Evolutionary conservation across 2,888 invertebrate genomes (phyloP), one percentile per base, ranked within the genome.

Genomic region (Drosophila melanosoma): DNA sequence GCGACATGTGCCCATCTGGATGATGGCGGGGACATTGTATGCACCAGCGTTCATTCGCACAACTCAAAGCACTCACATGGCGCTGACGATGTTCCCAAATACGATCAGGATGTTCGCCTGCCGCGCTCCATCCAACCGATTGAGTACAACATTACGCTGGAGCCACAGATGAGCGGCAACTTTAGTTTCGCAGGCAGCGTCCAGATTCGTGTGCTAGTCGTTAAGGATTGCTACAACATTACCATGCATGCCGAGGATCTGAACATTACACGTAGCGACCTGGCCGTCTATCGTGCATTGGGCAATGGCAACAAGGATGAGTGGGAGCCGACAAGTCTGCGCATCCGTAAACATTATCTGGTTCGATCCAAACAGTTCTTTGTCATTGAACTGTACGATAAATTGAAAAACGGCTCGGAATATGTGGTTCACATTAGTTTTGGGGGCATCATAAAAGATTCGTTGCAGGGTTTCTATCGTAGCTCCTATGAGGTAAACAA

Each of bases 391-490:
- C 92, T 96, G 78, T 93, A 94, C 33, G 94, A 95, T 58, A 92
- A 93, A 32, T 91, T 97, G 71, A 93, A 53, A 5, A 63, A 66
- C 1, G 95, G 95, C 17, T 93, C 94, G 53, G 94, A 95, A 74
- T 97, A 97, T 91, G 93, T 94, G 59, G 91, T 98, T 75, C 94
- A 94, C 77, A 95, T 97, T 72, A 94, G 95, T 56, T 98, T 95
- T 89, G 93, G 94, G 7, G 98, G 97, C 1, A 94, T 95, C 69
- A 93, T 98, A 59, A 96, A 96, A 87, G 96, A 97, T 90, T 94
- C 95, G 78, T 93, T 97, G 40, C 95, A 96, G 85, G 97, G 97
- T 51, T 97, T 97, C 92, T 97, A 97, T 90, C 94, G 97, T 82
- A 97, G 97, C 93, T 96, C 96, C 0, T 97, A 97, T 91, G 94